Conservation (phyloP, 2,797 vertebrate species). For the Phylloscopus collybita region DNA sequence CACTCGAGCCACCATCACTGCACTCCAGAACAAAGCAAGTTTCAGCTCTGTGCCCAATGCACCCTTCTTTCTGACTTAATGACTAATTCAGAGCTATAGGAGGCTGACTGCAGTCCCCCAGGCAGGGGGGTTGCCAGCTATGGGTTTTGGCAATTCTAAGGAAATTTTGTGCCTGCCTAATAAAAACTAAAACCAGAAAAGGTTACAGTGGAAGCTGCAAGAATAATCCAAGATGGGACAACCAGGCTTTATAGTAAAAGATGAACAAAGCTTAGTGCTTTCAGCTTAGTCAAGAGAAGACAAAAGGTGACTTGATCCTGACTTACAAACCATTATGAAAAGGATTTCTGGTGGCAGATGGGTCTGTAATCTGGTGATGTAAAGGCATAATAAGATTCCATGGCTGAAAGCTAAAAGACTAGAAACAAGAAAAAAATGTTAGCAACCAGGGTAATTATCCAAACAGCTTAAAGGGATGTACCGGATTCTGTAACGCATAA, state of each 20-base stretch:
- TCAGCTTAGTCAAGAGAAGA: not conserved
- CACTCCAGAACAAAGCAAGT: not conserved
- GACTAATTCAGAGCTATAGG: not conserved
- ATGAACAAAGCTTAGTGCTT: not conserved
- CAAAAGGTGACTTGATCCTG: not conserved
- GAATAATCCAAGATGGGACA: not conserved
- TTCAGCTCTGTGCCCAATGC: not conserved
- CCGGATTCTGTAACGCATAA: not conserved
- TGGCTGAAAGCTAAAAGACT: slow-evolving; percentile 28
- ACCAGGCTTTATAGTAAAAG: not conserved
- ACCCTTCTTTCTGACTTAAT: not conserved
- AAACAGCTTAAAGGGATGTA: slow-evolving; percentile 17
- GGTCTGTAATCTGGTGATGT: not conserved
- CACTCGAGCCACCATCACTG: not conserved
- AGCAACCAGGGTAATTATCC: slow-evolving; percentile 9
- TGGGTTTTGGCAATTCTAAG: not conserved
- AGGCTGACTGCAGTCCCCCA: not conserved
- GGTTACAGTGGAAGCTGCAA: not conserved
- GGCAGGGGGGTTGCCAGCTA: not conserved
- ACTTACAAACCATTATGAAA: not conserved
- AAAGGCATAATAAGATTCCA: not conserved
- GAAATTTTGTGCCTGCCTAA: not conserved
- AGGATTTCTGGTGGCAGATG: slow-evolving; percentile 24
- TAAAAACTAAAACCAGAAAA: not conserved
- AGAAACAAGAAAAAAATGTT: slow-evolving; percentile 19